Evolutionary conservation across 1,140 invertebrate genomes (phyloP).

Genomic region (Panagrolaimus sp.): DNA sequence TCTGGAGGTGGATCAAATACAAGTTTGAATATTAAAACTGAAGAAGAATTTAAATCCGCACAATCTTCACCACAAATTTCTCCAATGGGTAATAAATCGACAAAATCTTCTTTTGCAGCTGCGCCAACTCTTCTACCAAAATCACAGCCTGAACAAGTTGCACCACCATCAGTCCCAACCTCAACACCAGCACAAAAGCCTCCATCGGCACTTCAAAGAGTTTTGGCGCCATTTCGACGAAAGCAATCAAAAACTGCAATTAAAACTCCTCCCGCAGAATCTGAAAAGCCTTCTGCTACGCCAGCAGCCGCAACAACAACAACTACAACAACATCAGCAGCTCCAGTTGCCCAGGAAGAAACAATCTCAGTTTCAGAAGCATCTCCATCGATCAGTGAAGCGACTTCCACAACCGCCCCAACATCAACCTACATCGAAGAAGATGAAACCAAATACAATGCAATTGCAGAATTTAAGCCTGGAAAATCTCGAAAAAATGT

Average conservation of each 20-base stretch:
- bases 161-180: neutral
- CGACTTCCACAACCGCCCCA: slow-evolving; percentile 2
- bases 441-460: slow-evolving; percentile 45
- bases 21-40: too few relatives aligned
- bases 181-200: neutral
- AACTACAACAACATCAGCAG: neutral
- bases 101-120: too few relatives aligned
- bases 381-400: neutral
- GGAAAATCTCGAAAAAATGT: neutral
- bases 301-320: neutral
- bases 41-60: too few relatives aligned
- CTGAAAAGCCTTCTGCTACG: neutral
- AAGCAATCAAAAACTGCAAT: neutral
- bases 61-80: too few relatives aligned
- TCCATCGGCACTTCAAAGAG: slow-evolving; percentile 5
- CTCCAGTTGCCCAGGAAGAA: neutral
- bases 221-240: slow-evolving; percentile 9
- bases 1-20: too few relatives aligned
- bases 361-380: neutral
- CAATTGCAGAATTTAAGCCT: slow-evolving; percentile 23
- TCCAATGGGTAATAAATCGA: too few relatives aligned
- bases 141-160: neutral
- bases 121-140: too few relatives aligned
- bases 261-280: neutral
- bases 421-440: slow-evolving; percentile 16